phyloP scores from a whole-genome alignment of 2,888 invertebrate species.

The Dolichopus griseipennis region DNA sequence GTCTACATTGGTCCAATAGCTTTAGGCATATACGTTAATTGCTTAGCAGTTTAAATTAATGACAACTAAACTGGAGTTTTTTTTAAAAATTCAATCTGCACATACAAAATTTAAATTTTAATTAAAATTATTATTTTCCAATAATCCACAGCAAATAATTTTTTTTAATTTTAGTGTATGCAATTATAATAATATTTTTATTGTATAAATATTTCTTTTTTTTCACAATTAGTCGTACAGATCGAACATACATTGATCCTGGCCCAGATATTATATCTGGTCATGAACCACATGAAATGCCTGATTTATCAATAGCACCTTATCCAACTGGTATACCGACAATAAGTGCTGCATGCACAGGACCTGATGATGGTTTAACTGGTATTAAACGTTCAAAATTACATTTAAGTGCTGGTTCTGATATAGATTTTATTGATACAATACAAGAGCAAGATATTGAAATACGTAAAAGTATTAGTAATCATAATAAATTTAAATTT shows the following conservation, averaged over 20 bases:
- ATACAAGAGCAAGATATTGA: conserved; percentile 40
- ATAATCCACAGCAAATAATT: no score
- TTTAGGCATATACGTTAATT: no score
- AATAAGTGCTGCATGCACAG: conserved; percentile 65
- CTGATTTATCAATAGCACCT: conserved; percentile 49
- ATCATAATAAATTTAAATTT: conserved; percentile 35
- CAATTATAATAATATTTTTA: no score
- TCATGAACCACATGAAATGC: conserved; percentile 63
- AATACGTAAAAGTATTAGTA: conserved; percentile 36
- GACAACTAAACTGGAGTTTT: no score
- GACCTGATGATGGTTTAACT: conserved; percentile 72
- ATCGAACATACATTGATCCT: conserved; percentile 42
- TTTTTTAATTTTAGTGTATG: no score
- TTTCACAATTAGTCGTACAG: background rate
- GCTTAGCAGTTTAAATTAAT: no score
- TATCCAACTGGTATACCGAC: conserved; percentile 49
- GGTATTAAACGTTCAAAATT: conserved; percentile 59
- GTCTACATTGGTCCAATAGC: no score
- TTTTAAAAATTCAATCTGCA: no score
- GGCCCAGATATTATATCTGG: conserved; percentile 53
- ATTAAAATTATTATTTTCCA: no score
- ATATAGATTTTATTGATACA: conserved; percentile 65
- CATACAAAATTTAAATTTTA: no score
- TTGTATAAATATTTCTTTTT: no score
- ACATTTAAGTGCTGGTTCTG: conserved; percentile 58